Evolutionary conservation across 2,888 invertebrate genomes (phyloP).

Genomic region (Eulithis testata): DNA sequence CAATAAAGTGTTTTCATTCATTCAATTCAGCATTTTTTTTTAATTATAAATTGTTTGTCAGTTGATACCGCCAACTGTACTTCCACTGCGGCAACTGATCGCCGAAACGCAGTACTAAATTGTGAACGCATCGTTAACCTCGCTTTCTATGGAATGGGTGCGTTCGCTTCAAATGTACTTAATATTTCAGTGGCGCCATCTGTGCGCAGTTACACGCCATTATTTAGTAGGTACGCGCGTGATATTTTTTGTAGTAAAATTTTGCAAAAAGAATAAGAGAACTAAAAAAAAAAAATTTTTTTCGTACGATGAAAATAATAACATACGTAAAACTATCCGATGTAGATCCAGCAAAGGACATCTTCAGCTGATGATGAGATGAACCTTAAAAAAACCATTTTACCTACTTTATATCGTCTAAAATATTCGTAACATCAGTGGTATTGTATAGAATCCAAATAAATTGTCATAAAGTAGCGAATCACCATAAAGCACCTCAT

Average conservation of each 20-base stretch:
- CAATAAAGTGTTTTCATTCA: no score
- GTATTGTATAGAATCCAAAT: slow-evolving; percentile 21
- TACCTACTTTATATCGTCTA: neutral
- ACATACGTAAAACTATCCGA: no score
- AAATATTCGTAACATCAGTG: slow-evolving; percentile 5
- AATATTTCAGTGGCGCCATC: slow-evolving; percentile 77
- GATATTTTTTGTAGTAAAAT: slow-evolving; percentile 13
- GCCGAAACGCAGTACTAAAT: slow-evolving; percentile 67
- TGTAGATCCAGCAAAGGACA: no score
- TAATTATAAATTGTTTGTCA: no score
- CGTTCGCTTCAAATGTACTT: slow-evolving; percentile 58
- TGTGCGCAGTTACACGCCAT: slow-evolving; percentile 48
- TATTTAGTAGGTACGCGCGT: slow-evolving; percentile 25
- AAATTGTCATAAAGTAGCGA: slow-evolving; percentile 27
- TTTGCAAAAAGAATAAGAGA: neutral
- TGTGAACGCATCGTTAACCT: slow-evolving; percentile 71
- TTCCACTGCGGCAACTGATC: slow-evolving; percentile 26
- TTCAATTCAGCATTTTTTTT: no score
- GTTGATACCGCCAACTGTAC: slow-evolving; percentile 25
- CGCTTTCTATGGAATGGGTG: slow-evolving; percentile 46
- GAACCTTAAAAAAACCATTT: neutral
- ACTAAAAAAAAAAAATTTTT: no score
- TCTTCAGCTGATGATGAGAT: no score
- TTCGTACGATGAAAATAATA: no score
- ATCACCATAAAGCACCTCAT: slow-evolving; percentile 37